Conservation (phyloP, 2,113 vertebrate species). For the Crocuta crocuta region DNA sequence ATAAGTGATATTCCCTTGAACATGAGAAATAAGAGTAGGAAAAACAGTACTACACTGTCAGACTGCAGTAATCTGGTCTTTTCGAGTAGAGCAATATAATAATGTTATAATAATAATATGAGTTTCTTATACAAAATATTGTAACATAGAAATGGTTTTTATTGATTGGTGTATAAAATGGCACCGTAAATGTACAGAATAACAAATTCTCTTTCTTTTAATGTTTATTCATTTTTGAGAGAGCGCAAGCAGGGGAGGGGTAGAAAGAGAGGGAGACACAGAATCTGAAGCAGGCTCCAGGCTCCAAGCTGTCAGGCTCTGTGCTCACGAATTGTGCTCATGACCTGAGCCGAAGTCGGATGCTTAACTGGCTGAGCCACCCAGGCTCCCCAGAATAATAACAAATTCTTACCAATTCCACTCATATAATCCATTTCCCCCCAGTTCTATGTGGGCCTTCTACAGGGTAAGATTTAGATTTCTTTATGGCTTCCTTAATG, state of each 20-base stretch:
- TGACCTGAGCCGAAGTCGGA: too few relatives aligned
- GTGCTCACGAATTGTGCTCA: too few relatives aligned
- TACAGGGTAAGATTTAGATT: neutral
- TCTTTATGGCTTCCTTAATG: neutral
- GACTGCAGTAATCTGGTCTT: neutral
- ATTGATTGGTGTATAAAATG: neutral
- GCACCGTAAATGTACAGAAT: neutral
- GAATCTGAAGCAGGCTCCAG: too few relatives aligned
- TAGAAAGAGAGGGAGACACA: too few relatives aligned
- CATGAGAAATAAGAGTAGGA: neutral
- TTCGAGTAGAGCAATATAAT: neutral
- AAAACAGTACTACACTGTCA: neutral
- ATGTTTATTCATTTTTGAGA: too few relatives aligned
- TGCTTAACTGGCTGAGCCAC: too few relatives aligned
- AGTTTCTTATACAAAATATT: neutral
- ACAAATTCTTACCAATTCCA: neutral
- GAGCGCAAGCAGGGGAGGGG: too few relatives aligned
- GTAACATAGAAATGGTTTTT: conserved; percentile 30
- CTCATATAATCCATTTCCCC: neutral
- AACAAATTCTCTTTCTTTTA: too few relatives aligned
- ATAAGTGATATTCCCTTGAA: neutral
- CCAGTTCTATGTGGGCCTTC: neutral
- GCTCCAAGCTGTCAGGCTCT: too few relatives aligned
- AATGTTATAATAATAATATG: neutral
- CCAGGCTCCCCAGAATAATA: neutral